These are phyloP conservation scores for Ceratina calcarata DNA, from an alignment of 1,140 invertebrate species.

Conservation along the genomic window DNA sequence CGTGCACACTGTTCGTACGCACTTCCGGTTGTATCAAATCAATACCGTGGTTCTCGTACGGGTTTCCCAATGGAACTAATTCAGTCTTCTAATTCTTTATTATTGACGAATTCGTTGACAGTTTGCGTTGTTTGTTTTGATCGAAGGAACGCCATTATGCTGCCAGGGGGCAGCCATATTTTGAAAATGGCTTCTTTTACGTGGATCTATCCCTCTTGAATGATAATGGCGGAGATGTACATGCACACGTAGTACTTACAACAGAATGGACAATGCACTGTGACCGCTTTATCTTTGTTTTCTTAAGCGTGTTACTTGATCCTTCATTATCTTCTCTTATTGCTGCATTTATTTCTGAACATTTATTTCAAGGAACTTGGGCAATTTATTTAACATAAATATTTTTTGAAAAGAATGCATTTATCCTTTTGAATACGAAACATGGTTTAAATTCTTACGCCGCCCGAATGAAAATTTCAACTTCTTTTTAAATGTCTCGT, in stretches of 20 bases:
- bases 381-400: background rate
- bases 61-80: constrained; percentile 9
- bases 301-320: background rate
- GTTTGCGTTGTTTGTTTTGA: constrained; percentile 82
- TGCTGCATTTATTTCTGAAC: background rate
- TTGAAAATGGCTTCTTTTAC: constrained; percentile 84
- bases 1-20: constrained; percentile 64
- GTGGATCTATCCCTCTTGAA: constrained; percentile 40
- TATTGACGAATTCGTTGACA: constrained; percentile 70
- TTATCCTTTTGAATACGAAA: constrained; percentile 14
- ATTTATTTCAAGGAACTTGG: background rate
- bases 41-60: constrained; percentile 57
- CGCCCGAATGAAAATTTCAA: constrained; percentile 1
- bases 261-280: constrained; percentile 24
- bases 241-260: too few species aligned
- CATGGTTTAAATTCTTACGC: constrained; percentile 45
- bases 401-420: background rate
- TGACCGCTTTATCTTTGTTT: constrained; percentile 28
- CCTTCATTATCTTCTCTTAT: background rate
- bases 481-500: constrained; percentile 1
- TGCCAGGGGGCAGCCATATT: constrained; percentile 87
- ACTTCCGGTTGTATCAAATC: constrained; percentile 74
- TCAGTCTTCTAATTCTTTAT: constrained; percentile 19
- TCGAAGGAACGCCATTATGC: constrained; percentile 80
- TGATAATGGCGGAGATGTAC: constrained; percentile 56